Evolutionary conservation across 2,113 vertebrate species (phyloP), one percentile per base, ranked within the genome.

Genomic region (Myodes glareolus): DNA sequence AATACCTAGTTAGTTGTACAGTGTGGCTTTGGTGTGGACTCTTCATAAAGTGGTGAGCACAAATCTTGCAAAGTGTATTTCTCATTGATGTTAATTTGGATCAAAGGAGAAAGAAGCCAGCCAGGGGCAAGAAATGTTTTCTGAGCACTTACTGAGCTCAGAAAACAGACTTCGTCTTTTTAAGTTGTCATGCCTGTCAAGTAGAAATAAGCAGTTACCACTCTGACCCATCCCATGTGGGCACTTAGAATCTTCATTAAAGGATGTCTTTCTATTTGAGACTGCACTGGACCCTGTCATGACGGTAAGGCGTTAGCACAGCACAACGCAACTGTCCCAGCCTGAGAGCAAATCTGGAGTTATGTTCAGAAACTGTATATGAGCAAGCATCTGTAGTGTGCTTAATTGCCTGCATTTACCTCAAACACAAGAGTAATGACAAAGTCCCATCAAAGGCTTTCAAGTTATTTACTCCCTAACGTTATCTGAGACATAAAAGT

Each of bases 381-480:
- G 5, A 90, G 61, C 36, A 75, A 87, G 47, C 42, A 96, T 7
- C 76, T 96, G 50, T 10, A 63, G 7, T 7, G 16, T n/a, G 36
- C 21, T 76, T 50, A 10, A 39, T 65, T 84, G 90, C 65, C 77
- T 89, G 12, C 36, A 88, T 58, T 94, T 75, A 84, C 36, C 87
- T 93, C 52, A n/a, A 42, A 90, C 1, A 90, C 72, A 90, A 90
- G 68, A 25, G 50, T 76, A 84, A 96, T 88, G 50, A 84, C 91
- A 77, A 94, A 97, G 93, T 23, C 39, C 75, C 95, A 97, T 93
- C 90, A 96, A 50, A 77, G 65, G 78, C 45, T 97, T 98, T 97
- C 65, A 85, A 80, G 36, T 91, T 84, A 16, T 90, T 93, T 92
- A 88, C 10, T 88, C 50, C 78, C 86, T 85, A 72, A 23, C 50